phyloP scores from a whole-genome alignment of 1,140 invertebrate genomes.

The Gerris buenoi region DNA sequence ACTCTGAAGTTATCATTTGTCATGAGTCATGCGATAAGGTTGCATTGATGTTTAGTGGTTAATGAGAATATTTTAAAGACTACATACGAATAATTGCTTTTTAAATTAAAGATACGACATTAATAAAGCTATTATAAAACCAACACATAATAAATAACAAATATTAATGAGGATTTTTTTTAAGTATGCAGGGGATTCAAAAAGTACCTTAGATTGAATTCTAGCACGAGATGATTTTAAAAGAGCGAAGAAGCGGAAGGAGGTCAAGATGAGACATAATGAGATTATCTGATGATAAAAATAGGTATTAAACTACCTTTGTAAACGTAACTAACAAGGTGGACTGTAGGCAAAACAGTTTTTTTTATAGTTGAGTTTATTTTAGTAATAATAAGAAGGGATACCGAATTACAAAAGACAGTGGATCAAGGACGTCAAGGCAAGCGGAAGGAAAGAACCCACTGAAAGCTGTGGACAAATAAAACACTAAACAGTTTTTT shows the following conservation, averaged over 20 bases:
- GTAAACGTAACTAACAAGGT: neutral
- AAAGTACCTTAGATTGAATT: too few relatives aligned
- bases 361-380: neutral
- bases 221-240: too few relatives aligned
- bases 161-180: too few relatives aligned
- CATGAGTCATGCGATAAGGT: too few relatives aligned
- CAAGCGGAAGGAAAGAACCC: neutral
- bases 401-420: neutral
- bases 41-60: too few relatives aligned
- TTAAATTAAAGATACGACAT: too few relatives aligned
- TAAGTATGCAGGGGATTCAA: too few relatives aligned
- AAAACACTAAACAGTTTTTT: constrained; percentile 4
- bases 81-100: too few relatives aligned
- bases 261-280: constrained; percentile 5
- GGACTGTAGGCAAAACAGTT: neutral
- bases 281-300: neutral
- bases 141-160: too few relatives aligned
- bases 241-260: neutral
- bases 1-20: too few relatives aligned
- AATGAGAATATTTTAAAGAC: too few relatives aligned
- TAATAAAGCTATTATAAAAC: too few relatives aligned
- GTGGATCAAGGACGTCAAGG: neutral
- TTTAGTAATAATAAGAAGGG: neutral
- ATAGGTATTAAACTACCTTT: neutral
- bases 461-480: constrained; percentile 6